A percentile compares a stretch with the other conserved stretches of the same genome.
Evolutionary conservation across 2,113 vertebrate species (phyloP).

Genomic region (Nothocercus nigrocapillus): DNA sequence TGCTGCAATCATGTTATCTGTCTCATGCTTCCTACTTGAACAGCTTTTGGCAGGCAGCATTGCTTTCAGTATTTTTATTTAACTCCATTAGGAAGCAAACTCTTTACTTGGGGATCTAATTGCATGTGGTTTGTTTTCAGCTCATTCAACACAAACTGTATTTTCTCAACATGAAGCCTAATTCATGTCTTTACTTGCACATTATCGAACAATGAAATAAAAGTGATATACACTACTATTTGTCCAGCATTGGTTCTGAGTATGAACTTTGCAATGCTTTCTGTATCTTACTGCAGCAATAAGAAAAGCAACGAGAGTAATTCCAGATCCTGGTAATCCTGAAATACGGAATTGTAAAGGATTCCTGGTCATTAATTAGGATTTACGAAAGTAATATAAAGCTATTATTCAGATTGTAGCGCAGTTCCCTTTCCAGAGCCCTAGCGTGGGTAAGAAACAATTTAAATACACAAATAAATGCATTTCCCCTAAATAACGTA

Average conservation of each 20-base stretch:
- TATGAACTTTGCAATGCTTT: background rate
- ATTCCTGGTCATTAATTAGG: background rate
- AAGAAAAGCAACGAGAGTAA: background rate
- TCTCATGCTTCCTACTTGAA: background rate
- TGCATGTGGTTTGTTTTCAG: constrained; percentile 23
- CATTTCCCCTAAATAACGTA: background rate
- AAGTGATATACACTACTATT: background rate
- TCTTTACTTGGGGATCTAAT: constrained; percentile 10
- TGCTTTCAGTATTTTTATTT: constrained; percentile 36
- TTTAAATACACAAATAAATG: background rate
- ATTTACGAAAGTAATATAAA: background rate
- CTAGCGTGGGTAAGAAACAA: background rate
- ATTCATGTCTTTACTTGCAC: background rate
- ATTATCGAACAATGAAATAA: background rate
- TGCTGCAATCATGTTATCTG: background rate
- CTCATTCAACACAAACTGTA: constrained; percentile 11
- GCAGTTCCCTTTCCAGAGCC: background rate
- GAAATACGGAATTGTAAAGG: background rate
- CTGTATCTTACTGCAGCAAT: background rate
- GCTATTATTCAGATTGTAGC: background rate
- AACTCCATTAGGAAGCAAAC: constrained; percentile 12
- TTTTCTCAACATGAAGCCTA: background rate
- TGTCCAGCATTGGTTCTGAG: background rate
- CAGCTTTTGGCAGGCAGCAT: background rate
- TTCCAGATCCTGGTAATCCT: background rate